Conservation (phyloP, 2,113 vertebrate species). For the Hiodon tergisus region DNA sequence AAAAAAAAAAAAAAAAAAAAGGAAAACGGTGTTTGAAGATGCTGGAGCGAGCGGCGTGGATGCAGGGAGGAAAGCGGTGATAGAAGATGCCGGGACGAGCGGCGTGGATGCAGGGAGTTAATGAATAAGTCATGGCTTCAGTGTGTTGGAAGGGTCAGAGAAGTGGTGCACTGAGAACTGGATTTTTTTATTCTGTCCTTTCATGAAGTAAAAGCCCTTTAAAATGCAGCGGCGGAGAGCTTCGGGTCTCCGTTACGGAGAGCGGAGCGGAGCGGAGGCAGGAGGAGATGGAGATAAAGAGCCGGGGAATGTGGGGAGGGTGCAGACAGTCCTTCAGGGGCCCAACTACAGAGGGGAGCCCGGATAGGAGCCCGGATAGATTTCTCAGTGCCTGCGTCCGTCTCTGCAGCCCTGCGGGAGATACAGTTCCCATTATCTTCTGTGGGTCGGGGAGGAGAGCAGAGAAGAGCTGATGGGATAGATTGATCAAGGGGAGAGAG, state of each 20-base stretch:
- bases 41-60: neutral
- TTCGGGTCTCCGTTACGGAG: neutral
- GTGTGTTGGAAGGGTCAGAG: constrained; percentile 31
- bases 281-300: constrained; percentile 8
- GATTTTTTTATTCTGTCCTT: neutral
- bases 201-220: constrained; percentile 13
- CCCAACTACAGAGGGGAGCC: neutral
- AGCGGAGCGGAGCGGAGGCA: neutral
- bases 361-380: constrained; percentile 3
- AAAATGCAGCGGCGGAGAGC: constrained; percentile 1
- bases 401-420: neutral
- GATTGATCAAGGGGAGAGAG: neutral
- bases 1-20: constrained; percentile 20
- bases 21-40: neutral
- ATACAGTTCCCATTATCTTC: neutral
- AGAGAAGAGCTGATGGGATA: neutral
- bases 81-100: constrained; percentile 35
- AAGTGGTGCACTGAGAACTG: constrained; percentile 4
- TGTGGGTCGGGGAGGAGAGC: neutral
- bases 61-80: neutral
- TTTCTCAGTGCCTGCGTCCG: neutral
- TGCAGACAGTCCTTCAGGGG: constrained; percentile 7
- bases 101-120: constrained; percentile 26
- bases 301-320: neutral
- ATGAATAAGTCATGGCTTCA: constrained; percentile 40